Percentiles rank a stretch among this genome's conserved stretches.
phyloP scores from a whole-genome alignment of 2,888 invertebrate species.

The Alloscopus bannaensis region DNA sequence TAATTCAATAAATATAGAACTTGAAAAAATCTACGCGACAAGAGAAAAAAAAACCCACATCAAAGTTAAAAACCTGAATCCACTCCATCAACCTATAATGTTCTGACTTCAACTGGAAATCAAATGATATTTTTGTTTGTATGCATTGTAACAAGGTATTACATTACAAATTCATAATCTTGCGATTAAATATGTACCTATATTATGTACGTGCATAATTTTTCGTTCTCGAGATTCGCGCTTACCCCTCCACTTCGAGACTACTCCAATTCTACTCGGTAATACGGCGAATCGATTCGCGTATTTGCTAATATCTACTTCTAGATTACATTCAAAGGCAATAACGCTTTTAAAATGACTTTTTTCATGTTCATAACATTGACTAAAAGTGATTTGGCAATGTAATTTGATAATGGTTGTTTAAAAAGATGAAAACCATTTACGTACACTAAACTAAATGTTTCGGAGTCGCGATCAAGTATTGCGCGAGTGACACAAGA shows the following conservation, averaged over 20 bases:
- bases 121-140: no score
- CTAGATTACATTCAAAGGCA: constrained; percentile 25
- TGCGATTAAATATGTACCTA: background rate
- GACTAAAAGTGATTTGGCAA: constrained; percentile 59
- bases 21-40: no score
- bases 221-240: background rate
- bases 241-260: background rate
- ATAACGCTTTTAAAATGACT: constrained; percentile 40
- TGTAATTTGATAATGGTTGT: constrained; percentile 34
- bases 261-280: background rate
- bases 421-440: background rate
- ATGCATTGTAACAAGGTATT: no score
- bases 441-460: background rate
- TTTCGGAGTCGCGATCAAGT: background rate
- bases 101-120: no score
- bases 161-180: background rate
- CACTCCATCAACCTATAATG: no score
- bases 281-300: background rate
- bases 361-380: constrained; percentile 40
- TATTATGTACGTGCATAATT: background rate
- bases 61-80: no score
- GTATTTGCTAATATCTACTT: background rate
- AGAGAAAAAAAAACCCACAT: no score
- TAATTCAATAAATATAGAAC: no score
- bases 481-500: no score